Percentiles rank a stretch among this genome's conserved stretches.
Evolutionary conservation across 2,797 vertebrate genomes (phyloP).

Genomic region (Alca torda): DNA sequence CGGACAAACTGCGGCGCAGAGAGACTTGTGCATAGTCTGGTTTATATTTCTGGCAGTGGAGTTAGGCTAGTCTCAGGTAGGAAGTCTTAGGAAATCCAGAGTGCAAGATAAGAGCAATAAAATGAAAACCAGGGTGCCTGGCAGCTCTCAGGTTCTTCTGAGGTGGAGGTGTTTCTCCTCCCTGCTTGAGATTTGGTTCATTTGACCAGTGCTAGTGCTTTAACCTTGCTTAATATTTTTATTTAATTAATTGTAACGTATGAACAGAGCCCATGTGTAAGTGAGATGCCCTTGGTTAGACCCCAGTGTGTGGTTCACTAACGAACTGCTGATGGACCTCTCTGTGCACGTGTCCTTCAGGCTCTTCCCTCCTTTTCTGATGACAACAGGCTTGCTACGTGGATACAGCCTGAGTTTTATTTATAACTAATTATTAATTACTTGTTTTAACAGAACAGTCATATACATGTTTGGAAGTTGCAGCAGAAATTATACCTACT

Average conservation of each 20-base stretch:
- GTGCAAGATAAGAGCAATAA: neutral
- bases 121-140: neutral
- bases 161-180: neutral
- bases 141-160: neutral
- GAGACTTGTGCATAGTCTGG: neutral
- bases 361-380: neutral
- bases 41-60: neutral
- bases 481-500: neutral
- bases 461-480: neutral
- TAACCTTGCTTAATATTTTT: neutral
- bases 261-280: neutral
- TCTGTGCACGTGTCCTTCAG: neutral
- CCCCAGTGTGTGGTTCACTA: fast-evolving
- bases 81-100: neutral
- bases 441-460: neutral
- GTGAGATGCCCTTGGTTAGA: neutral
- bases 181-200: neutral
- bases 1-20: fast-evolving
- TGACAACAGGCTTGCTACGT: neutral
- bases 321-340: neutral
- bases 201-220: neutral
- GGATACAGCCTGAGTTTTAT: neutral
- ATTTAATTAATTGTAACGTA: fast-evolving
- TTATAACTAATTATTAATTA: neutral
- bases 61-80: neutral